These are phyloP conservation scores for Acanthosepion esculentum DNA, from an alignment of 2,888 invertebrate species.

Conservation along the genomic window DNA sequence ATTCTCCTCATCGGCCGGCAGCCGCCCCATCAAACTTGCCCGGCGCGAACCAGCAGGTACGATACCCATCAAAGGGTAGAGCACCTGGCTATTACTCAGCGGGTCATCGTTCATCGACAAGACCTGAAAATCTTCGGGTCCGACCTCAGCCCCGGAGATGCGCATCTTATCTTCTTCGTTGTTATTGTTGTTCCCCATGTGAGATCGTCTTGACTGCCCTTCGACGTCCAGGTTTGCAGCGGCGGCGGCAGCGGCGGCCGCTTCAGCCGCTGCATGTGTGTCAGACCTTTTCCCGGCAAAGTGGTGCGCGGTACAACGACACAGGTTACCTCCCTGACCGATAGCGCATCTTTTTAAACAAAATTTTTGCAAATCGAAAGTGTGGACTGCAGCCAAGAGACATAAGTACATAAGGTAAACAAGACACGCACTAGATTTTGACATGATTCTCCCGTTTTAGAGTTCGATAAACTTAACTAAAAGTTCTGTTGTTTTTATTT, in stretches of 20 bases:
- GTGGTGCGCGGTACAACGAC: conserved; percentile 33
- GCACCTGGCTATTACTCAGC: neutral
- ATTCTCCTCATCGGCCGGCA: neutral
- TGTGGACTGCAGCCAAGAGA: neutral
- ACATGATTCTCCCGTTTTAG: neutral
- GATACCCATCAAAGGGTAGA: neutral
- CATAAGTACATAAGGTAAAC: neutral
- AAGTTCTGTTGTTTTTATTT: too few relatives aligned
- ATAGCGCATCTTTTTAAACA: conserved; percentile 18
- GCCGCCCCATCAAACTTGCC: neutral
- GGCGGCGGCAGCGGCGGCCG: neutral
- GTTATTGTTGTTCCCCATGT: neutral
- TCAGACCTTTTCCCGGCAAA: conserved; percentile 42
- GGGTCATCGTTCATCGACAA: neutral
- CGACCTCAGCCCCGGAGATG: neutral
- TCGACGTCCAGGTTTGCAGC: neutral
- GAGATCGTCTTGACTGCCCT: neutral
- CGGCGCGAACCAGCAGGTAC: neutral
- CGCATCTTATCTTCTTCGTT: neutral
- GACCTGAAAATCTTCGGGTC: neutral
- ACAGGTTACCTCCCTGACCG: conserved; percentile 37
- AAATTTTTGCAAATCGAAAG: conserved; percentile 37
- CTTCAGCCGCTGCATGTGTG: neutral
- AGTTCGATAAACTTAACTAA: too few relatives aligned
- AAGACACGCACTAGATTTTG: neutral